phyloP scores from a whole-genome alignment of 1,140 invertebrate genomes.

The Amyelois transitella region DNA sequence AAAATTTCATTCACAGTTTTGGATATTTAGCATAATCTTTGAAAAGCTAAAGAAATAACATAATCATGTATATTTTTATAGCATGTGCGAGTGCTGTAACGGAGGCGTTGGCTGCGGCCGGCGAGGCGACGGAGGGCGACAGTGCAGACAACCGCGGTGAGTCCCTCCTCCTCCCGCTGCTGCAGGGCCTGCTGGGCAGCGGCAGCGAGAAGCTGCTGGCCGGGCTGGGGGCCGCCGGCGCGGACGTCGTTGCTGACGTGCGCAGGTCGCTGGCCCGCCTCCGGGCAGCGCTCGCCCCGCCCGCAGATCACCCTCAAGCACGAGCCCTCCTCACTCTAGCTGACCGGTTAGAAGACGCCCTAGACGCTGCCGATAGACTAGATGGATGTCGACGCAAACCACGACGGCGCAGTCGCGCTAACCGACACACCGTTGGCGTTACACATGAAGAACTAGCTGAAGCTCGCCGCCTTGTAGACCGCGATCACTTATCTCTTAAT shows the following conservation, averaged over 20 bases:
- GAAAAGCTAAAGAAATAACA: no score
- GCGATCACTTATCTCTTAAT: constrained; percentile 71
- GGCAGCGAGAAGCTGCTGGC: constrained; percentile 49
- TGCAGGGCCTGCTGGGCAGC: constrained; percentile 74
- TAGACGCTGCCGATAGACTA: constrained; percentile 68
- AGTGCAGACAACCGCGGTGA: constrained; percentile 58
- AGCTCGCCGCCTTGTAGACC: constrained; percentile 82
- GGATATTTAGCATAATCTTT: no score
- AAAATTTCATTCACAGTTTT: no score
- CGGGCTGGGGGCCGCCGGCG: constrained; percentile 51
- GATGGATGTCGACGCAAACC: constrained; percentile 46
- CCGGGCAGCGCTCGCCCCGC: constrained; percentile 80
- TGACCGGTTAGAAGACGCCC: constrained; percentile 82
- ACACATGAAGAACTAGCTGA: constrained; percentile 84
- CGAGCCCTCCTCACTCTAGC: constrained; percentile 83
- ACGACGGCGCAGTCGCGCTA: constrained; percentile 68
- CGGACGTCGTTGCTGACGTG: constrained; percentile 83
- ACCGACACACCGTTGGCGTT: constrained; percentile 87
- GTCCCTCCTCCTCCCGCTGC: constrained; percentile 76
- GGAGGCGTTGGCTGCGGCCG: constrained; percentile 66
- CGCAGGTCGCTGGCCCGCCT: constrained; percentile 84
- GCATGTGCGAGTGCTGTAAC: constrained; percentile 77
- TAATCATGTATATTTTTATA: constrained; percentile 28
- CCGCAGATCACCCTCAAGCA: constrained; percentile 73
- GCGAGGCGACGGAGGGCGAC: constrained; percentile 42